Evolutionary conservation across 1,140 invertebrate species (phyloP).

Genomic region (Acromyrmex echinatior): DNA sequence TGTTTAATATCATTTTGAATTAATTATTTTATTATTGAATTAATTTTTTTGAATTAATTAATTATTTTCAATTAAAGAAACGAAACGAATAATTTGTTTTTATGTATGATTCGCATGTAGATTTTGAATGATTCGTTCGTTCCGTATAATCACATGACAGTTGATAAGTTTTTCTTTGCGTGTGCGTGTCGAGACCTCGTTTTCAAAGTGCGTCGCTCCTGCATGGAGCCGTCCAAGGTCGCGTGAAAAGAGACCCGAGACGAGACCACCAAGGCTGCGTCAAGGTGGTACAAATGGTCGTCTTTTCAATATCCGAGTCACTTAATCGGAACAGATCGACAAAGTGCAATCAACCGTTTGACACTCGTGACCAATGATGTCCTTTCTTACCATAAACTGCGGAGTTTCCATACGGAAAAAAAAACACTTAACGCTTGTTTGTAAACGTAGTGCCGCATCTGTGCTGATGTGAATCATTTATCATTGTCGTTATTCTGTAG

Average conservation of each 20-base stretch:
- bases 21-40: no score
- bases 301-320: constrained; percentile 58
- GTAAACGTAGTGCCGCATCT: constrained; percentile 2
- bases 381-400: constrained; percentile 34
- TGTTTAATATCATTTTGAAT: neutral
- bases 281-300: constrained; percentile 37
- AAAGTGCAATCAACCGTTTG: constrained; percentile 60
- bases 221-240: constrained; percentile 15
- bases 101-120: neutral
- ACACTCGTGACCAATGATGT: constrained; percentile 50
- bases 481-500: constrained; percentile 10
- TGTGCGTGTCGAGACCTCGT: constrained; percentile 27
- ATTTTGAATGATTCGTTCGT: neutral
- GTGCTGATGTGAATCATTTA: constrained; percentile 16
- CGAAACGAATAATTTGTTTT: neutral
- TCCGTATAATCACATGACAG: neutral
- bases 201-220: constrained; percentile 45
- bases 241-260: constrained; percentile 30
- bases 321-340: constrained; percentile 56
- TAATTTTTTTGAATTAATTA: no score
- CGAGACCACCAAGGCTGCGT: constrained; percentile 36
- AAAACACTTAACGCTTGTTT: constrained; percentile 17
- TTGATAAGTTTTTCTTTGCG: constrained; percentile 10
- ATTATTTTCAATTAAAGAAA: neutral
- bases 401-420: constrained; percentile 16